Base-by-base conservation (phyloP, 2,113 vertebrate genomes). In the Pelobates fuscus region DNA sequence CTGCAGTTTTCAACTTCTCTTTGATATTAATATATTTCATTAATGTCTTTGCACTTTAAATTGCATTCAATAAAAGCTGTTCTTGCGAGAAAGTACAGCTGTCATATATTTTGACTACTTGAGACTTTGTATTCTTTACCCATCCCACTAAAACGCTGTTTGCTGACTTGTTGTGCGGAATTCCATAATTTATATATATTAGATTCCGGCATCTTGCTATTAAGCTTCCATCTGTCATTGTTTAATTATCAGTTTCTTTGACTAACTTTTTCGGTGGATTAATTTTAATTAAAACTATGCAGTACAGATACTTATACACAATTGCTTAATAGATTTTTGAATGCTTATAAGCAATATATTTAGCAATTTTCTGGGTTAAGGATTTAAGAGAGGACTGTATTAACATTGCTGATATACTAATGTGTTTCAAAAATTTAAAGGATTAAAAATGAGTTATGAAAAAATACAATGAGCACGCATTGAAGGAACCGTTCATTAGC, bases 21-120 rank as follows among this genome's bases (percentile, higher is more conserved):
- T 82, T 78, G 58, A 82, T 78, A 68, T 73, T 74, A 83, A 80
- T 77, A 71, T n/a, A 73, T 83, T 79, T 76, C 59, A 78, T 82
- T 73, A 80, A 82, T 81, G 25, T 69, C 65, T 57, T 80, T 73
- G 55, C 70, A n/a, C 27, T 70, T 79, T 29, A 78, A 71, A 82
- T 74, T 43, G 79, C 67, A 79, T 30, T 80, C 57, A 78, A 84
- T 79, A 71, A 82, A 68, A 77, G 0, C 55, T 61, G 60, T 57
- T 82, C 32, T 10, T 63, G 46, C 60, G 61, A 52, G 55, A 64
- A 49, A 2, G 75, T 80, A 83, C 5, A 8, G 18, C 58, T 73
- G 29, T 20, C 30, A 26, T 32, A 15, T 60, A 78, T 72, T 67
- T 80, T 82, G 49, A 70, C 77, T 74, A 15, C 68, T 71, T 58